Conservation (phyloP, 2,888 invertebrate species). For the Hirudinaria manillensis region DNA sequence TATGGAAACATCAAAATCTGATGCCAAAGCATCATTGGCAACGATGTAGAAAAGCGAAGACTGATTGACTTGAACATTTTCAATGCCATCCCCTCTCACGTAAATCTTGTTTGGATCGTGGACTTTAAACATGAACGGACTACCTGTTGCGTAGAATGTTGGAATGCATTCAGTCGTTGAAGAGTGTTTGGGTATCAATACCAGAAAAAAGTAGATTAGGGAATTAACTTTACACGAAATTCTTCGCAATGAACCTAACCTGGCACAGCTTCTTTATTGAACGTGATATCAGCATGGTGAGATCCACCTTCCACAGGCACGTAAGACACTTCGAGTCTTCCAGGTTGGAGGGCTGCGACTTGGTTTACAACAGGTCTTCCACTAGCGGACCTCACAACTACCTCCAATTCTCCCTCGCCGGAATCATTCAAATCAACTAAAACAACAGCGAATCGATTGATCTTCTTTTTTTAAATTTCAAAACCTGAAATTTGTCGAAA, state of each 20-base stretch:
- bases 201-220: too few species aligned
- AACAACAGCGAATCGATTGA: conserved; percentile 44
- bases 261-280: conserved; percentile 59
- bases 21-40: conserved; percentile 62
- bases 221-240: neutral
- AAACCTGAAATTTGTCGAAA: neutral
- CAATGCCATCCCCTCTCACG: conserved; percentile 79
- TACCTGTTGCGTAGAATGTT: conserved; percentile 41
- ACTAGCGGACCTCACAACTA: conserved; percentile 73
- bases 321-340: conserved; percentile 84
- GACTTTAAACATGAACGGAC: conserved; percentile 48
- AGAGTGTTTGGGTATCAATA: too few species aligned
- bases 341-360: conserved; percentile 70
- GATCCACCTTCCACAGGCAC: conserved; percentile 89
- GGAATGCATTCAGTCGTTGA: too few species aligned
- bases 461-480: neutral
- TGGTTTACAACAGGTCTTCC: conserved; percentile 40
- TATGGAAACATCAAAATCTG: conserved; percentile 55
- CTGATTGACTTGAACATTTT: conserved; percentile 77
- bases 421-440: conserved; percentile 95
- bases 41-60: conserved; percentile 80
- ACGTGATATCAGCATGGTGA: conserved; percentile 83
- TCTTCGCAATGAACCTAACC: conserved; percentile 45
- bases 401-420: conserved; percentile 97
- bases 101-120: conserved; percentile 60